A percentile compares a stretch with the other conserved stretches of the same genome.
These are phyloP conservation scores for Trichacis sp. DNA, from an alignment of 2,888 invertebrate species.

Conservation along the genomic window DNA sequence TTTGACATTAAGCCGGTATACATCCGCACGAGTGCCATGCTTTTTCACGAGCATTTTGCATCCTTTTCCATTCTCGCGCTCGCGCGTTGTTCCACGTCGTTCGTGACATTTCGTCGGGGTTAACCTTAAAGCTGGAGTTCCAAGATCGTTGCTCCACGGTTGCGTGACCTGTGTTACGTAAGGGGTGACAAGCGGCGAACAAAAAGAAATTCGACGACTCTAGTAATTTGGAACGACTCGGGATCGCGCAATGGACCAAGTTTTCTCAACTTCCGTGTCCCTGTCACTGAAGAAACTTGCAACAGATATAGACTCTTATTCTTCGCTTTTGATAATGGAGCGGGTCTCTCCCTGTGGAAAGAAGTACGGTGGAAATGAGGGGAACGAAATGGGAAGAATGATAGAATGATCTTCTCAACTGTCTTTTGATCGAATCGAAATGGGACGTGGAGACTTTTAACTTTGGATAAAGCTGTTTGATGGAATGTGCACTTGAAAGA, in stretches of 20 bases:
- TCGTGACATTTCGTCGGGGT: conserved; percentile 57
- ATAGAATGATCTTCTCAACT: not conserved
- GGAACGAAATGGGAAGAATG: not conserved
- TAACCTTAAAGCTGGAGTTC: conserved; percentile 53
- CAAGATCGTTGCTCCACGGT: conserved; percentile 52
- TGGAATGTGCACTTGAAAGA: not conserved
- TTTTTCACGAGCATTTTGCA: conserved; percentile 31
- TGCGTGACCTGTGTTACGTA: conserved; percentile 49
- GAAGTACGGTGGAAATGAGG: not conserved
- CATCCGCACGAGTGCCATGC: conserved; percentile 23
- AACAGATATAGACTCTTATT: conserved; percentile 1
- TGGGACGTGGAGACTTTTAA: not conserved
- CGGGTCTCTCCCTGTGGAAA: not conserved
- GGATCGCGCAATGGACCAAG: conserved; percentile 29
- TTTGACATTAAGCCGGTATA: conserved; percentile 31
- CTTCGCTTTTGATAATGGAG: not conserved
- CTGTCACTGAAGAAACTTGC: conserved; percentile 13
- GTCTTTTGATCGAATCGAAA: not conserved
- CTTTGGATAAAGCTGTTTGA: not conserved
- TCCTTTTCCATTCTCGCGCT: conserved; percentile 23
- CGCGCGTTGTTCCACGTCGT: conserved; percentile 42
- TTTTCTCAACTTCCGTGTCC: conserved; percentile 32
- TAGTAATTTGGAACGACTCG: conserved; percentile 28
- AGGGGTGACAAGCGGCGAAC: conserved; percentile 28
- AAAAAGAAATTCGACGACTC: conserved; percentile 37